Conservation (phyloP, 1,140 invertebrate genomes). For the Microplitis mediator region DNA sequence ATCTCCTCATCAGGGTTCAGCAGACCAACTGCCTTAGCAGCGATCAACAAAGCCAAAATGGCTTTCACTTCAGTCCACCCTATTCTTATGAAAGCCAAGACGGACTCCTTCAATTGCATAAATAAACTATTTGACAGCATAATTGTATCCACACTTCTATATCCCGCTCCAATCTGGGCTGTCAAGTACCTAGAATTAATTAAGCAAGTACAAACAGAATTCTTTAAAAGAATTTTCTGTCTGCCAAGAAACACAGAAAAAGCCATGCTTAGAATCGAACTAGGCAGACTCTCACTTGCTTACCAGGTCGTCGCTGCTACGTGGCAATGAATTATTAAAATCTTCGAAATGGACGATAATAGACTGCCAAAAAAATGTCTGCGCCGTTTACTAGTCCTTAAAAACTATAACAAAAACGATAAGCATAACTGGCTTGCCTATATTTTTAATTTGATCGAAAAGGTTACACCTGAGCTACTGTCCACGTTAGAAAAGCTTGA, state of each 20-base stretch:
- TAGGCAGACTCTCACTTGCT: neutral
- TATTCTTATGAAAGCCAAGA: neutral
- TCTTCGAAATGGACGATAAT: neutral
- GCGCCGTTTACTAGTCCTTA: too few relatives aligned
- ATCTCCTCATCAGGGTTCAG: too few relatives aligned
- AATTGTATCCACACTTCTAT: constrained; percentile 11
- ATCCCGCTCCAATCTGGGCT: neutral
- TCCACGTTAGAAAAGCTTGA: neutral
- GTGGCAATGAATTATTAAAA: neutral
- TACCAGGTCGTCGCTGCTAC: neutral
- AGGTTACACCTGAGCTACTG: neutral
- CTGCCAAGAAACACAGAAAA: neutral
- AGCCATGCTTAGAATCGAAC: neutral
- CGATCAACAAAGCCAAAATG: constrained; percentile 5
- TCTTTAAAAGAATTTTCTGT: neutral
- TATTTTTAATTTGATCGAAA: neutral
- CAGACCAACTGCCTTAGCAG: neutral
- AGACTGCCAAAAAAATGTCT: too few relatives aligned
- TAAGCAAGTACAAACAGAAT: neutral
- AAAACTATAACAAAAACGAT: too few relatives aligned
- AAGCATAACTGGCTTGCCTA: neutral
- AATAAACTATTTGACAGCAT: constrained; percentile 14
- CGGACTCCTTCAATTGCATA: neutral
- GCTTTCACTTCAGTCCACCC: neutral
- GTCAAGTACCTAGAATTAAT: neutral